Base-by-base conservation (phyloP, 92 coral and sea anemone species). In the Parazoanthus swiftii region DNA sequence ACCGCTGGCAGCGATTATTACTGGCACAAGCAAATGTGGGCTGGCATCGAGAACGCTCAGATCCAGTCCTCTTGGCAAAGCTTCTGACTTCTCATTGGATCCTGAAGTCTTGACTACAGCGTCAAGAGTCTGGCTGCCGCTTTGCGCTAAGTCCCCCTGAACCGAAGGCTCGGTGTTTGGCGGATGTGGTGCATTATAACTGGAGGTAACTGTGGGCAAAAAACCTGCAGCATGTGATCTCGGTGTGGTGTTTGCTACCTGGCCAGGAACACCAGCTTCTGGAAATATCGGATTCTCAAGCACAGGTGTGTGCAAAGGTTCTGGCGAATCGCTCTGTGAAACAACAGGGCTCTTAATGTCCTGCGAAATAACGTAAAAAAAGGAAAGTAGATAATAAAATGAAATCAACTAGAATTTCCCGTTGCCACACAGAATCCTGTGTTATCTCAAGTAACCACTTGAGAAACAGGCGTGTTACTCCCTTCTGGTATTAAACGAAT, bases 21-120 rank as follows among this genome's bases (percentile, higher is more conserved):
- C 93, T 8, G 98, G 98, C 37, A 94, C 95, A 36, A 92, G 67
- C 21, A 70, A 78, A 66, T 90, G 85, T 11, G 89, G 70, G 9
- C 84, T 88, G 37, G 70, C 88, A 20, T 82, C 92, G 65, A 78
- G 72, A 3, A 86, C 74, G 13, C 51, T 79, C 23, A 86, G 86
- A 9, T 94, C 94, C 88, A 90, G 82, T 39, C 88, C 91, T 63
- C 88, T 72, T 23, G 93, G 70, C 80, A 77, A 77, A 7, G 90
- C 35, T 10, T 89, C 95, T 48, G 81, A 21, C 85, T 87, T 90
- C 15, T 90, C 85, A 37, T 86, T 92, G 46, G 54, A 65, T 6
- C 56, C 51, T 74, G 58, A 46, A 56, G 73, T 50, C 39, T 91
- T 87, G 29, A 76, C 2, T 72, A 26, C 77, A 68, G 82, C 29